Conservation (phyloP, 2,113 vertebrate genomes). For the Megalops atlanticus region DNA sequence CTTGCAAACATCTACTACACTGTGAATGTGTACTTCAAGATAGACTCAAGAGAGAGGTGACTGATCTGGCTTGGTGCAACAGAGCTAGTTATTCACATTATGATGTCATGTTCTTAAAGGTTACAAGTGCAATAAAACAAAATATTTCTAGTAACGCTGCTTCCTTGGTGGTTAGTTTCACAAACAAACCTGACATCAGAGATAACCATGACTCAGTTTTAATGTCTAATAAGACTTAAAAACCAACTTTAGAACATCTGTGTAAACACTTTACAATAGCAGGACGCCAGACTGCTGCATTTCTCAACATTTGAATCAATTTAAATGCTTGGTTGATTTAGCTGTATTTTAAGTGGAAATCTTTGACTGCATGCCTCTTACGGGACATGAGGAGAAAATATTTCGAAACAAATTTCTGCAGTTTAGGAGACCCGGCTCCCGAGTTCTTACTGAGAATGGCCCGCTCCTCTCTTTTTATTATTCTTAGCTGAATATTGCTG, state of each 20-base stretch:
- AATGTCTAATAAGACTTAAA: not conserved
- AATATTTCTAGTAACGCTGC: too few relatives aligned
- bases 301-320: not conserved
- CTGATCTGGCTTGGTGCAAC: too few relatives aligned
- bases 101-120: too few relatives aligned
- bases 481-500: slow-evolving; percentile 2
- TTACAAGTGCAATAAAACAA: too few relatives aligned
- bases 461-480: not conserved
- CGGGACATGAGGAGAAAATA: not conserved
- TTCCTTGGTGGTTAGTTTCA: too few relatives aligned
- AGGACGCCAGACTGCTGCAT: not conserved
- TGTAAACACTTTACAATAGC: not conserved
- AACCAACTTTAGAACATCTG: not conserved
- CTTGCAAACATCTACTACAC: too few relatives aligned
- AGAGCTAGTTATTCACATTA: too few relatives aligned
- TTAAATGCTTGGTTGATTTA: not conserved
- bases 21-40: too few relatives aligned
- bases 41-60: too few relatives aligned
- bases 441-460: not conserved
- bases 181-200: too few relatives aligned
- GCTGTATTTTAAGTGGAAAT: not conserved
- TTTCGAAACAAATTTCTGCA: not conserved
- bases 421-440: not conserved
- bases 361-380: not conserved
- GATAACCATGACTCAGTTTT: too few relatives aligned